These are phyloP conservation scores for Cheilosia urbana DNA, from an alignment of 2,888 invertebrate genomes.

Conservation along the genomic window DNA sequence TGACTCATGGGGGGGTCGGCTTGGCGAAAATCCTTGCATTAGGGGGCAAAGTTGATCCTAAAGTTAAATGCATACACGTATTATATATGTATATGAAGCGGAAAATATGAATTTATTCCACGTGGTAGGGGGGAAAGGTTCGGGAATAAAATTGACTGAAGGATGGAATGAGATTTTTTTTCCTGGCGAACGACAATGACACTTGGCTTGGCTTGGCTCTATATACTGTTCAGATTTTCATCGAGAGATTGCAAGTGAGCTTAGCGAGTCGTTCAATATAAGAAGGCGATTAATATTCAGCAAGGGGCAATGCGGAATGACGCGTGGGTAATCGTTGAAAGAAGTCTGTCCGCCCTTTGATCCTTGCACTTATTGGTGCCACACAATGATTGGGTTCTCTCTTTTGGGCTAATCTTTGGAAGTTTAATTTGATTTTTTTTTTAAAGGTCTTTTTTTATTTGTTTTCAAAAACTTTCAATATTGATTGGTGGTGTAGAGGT, in stretches of 20 bases:
- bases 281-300: constrained; percentile 58
- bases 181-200: constrained; percentile 24
- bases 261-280: constrained; percentile 60
- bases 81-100: constrained; percentile 51
- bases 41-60: constrained; percentile 46
- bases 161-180: constrained; percentile 11
- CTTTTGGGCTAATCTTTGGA: constrained; percentile 10
- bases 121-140: constrained; percentile 2
- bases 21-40: constrained; percentile 33
- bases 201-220: constrained; percentile 36
- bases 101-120: constrained; percentile 64
- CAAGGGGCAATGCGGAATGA: constrained; percentile 4
- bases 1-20: constrained; percentile 13
- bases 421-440: constrained; percentile 21
- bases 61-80: constrained; percentile 54
- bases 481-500: constrained; percentile 5
- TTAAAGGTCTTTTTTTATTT: not conserved
- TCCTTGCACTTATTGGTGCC: constrained; percentile 31
- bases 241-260: constrained; percentile 25
- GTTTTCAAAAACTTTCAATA: not conserved
- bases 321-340: constrained; percentile 7
- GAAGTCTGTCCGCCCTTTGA: constrained; percentile 7
- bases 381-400: constrained; percentile 25
- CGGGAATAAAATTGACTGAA: constrained; percentile 50
- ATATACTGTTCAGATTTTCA: constrained; percentile 36